Percentiles rank a stretch among this genome's conserved stretches.
Conservation (phyloP, 1,140 invertebrate genomes). For the Ceratosolen solmsi region DNA sequence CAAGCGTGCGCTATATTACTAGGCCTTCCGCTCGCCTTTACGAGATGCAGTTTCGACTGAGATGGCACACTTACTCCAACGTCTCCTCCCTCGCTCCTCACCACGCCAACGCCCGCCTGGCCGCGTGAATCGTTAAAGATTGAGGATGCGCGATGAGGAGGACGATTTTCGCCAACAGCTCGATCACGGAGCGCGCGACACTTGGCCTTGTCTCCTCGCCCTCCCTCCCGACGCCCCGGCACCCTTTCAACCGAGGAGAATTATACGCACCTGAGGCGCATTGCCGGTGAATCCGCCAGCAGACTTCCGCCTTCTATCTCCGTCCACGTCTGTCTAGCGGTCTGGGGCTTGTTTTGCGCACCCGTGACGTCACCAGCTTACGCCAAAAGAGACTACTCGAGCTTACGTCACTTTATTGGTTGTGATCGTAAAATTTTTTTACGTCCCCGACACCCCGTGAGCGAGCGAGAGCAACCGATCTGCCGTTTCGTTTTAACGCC, state of each 20-base stretch:
- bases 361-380: constrained; percentile 60
- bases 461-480: constrained; percentile 41
- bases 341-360: constrained; percentile 51
- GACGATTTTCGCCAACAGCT: too few species aligned
- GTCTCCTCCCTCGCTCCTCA: background rate
- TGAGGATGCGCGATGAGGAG: too few species aligned
- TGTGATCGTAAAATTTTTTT: constrained; percentile 73
- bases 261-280: constrained; percentile 40
- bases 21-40: too few species aligned
- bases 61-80: too few species aligned
- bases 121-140: too few species aligned
- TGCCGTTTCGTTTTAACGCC: constrained; percentile 38
- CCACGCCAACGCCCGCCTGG: too few species aligned
- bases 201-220: too few species aligned
- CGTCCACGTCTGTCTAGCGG: constrained; percentile 50
- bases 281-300: constrained; percentile 33
- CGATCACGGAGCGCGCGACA: too few species aligned
- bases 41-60: too few species aligned
- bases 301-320: constrained; percentile 28
- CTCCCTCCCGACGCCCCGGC: too few species aligned
- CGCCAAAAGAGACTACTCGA: too few species aligned
- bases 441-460: constrained; percentile 59
- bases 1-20: constrained; percentile 25
- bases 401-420: constrained; percentile 72
- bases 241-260: too few species aligned